Percentiles rank a stretch among this genome's conserved stretches.
These are phyloP conservation scores for Macropus fuliginosus DNA, from an alignment of 2,797 vertebrate species.

Conservation along the genomic window DNA sequence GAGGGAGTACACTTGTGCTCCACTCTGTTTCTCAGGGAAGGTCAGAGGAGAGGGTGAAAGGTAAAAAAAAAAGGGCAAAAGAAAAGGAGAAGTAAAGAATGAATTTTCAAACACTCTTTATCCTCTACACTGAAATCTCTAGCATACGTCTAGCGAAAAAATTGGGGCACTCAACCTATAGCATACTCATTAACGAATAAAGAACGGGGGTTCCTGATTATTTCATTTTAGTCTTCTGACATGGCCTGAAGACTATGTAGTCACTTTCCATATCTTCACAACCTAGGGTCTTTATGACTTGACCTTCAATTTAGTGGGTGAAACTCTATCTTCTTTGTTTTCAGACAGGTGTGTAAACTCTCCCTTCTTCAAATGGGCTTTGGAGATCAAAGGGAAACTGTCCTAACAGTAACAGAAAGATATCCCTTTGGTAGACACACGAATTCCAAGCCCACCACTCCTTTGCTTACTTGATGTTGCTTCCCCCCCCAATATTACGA, in stretches of 20 bases:
- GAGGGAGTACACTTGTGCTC: neutral
- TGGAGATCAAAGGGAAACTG: neutral
- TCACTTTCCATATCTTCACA: neutral
- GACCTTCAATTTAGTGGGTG: neutral
- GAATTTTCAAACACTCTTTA: neutral
- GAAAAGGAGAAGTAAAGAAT: neutral
- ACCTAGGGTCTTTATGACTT: neutral
- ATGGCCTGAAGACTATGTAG: neutral
- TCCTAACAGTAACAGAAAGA: neutral
- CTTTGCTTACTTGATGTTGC: neutral
- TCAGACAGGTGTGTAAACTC: neutral
- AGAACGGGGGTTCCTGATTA: neutral
- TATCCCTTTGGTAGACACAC: neutral
- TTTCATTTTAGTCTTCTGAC: neutral
- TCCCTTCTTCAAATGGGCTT: neutral
- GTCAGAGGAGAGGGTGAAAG: neutral
- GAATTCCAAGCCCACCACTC: neutral
- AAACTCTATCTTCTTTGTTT: neutral
- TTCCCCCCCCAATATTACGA: neutral
- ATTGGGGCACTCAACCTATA: neutral
- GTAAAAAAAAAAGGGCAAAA: neutral
- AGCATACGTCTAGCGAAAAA: neutral
- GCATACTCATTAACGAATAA: neutral
- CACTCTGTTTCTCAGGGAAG: neutral
- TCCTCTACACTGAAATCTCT: neutral